These are phyloP conservation scores for Beris chalybata DNA, from an alignment of 2,888 invertebrate genomes.

Conservation along the genomic window DNA sequence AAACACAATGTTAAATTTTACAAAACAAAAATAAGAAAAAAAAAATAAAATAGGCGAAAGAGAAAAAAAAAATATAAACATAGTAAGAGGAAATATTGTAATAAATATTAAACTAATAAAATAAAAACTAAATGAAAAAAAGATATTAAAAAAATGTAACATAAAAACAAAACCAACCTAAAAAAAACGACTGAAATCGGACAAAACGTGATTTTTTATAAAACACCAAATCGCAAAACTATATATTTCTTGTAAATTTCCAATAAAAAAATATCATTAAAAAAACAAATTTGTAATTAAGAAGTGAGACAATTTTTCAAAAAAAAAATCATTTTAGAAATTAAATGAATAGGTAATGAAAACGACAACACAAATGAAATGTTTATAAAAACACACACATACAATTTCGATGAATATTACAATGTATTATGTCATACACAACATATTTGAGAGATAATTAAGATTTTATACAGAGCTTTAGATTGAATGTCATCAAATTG, in stretches of 20 bases:
- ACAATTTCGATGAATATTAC: background rate
- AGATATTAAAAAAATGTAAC: conserved; percentile 10
- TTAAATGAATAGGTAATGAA: conserved; percentile 18
- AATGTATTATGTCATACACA: conserved; percentile 12
- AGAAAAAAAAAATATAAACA: background rate
- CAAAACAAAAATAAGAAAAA: conserved; percentile 24
- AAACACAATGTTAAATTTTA: conserved; percentile 29
- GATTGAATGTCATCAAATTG: conserved; percentile 19
- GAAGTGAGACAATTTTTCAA: conserved; percentile 20
- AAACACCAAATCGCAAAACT: conserved; percentile 32
- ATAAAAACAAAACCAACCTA: conserved; percentile 1
- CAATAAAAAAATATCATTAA: conserved; percentile 25
- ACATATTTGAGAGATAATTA: conserved; percentile 28
- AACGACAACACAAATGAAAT: conserved; percentile 20
- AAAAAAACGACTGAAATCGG: conserved; percentile 30
- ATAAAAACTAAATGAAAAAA: conserved; percentile 10
- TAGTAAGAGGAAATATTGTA: conserved; percentile 23
- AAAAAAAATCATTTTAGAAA: conserved; percentile 18
- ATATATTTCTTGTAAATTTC: conserved; percentile 32
- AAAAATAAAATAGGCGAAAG: conserved; percentile 20
- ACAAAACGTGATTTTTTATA: conserved; percentile 32
- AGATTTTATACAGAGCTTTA: conserved; percentile 32
- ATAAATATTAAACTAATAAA: conserved; percentile 20
- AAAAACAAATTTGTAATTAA: conserved; percentile 24
- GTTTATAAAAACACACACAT: conserved; percentile 20